These are phyloP conservation scores for Tipula unca DNA, from an alignment of 2,888 invertebrate species.

Conservation along the genomic window DNA sequence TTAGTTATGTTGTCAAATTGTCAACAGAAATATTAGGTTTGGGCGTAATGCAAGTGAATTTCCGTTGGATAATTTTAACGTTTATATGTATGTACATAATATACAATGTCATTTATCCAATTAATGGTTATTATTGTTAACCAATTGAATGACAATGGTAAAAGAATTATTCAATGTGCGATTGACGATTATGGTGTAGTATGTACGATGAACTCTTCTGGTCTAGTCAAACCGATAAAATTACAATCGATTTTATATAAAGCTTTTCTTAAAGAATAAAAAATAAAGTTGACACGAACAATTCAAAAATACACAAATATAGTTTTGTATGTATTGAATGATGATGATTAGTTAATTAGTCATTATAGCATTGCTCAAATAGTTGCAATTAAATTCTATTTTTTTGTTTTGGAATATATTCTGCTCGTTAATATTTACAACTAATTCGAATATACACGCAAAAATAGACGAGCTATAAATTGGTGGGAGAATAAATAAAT, in stretches of 20 bases:
- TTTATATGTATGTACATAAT: not conserved
- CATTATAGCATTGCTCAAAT: too few species aligned
- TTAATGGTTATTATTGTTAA: not conserved
- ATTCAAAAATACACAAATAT: not conserved
- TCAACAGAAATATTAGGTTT: not conserved
- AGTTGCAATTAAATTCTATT: too few species aligned
- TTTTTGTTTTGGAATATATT: too few species aligned
- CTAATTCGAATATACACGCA: too few species aligned
- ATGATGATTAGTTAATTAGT: too few species aligned
- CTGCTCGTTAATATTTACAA: too few species aligned
- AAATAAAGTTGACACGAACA: not conserved
- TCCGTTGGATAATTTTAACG: not conserved
- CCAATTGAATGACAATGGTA: not conserved
- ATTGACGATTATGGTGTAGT: not conserved
- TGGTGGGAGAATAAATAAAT: too few species aligned
- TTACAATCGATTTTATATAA: not conserved
- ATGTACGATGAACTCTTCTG: not conserved
- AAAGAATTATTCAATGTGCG: not conserved
- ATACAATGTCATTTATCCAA: not conserved
- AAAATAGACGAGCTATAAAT: too few species aligned
- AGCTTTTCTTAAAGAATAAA: not conserved
- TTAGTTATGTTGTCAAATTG: not conserved
- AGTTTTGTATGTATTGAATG: not conserved
- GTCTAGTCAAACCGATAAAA: not conserved
- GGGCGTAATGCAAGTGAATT: not conserved